Percentiles rank a stretch among this genome's conserved stretches.
Conservation (phyloP, 2,797 vertebrate species). For the Potorous gilbertii region DNA sequence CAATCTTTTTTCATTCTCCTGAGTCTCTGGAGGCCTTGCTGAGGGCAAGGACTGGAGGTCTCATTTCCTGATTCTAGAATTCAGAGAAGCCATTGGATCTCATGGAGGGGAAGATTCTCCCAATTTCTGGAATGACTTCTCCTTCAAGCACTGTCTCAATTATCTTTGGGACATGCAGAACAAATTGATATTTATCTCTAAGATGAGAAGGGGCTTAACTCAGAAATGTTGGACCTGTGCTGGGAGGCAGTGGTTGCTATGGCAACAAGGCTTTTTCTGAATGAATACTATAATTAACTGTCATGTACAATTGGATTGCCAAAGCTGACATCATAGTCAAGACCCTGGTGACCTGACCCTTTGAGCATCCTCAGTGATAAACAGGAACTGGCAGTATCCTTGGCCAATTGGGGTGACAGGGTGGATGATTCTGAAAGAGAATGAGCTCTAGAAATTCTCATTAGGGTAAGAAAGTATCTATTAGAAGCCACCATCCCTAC, state of each 20-base stretch:
- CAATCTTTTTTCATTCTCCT: not conserved
- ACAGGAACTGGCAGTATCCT: not conserved
- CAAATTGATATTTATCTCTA: conserved; percentile 50
- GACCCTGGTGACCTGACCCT: not conserved
- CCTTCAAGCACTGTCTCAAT: conserved; percentile 39
- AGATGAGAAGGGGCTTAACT: conserved; percentile 6
- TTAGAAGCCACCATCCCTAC: not conserved
- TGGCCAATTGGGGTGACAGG: not conserved
- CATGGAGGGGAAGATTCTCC: not conserved
- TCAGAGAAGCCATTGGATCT: not conserved
- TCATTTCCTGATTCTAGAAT: not conserved
- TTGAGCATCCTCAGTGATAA: conserved; percentile 40
- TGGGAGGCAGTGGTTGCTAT: conserved; percentile 52
- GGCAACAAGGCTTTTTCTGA: conserved; percentile 58
- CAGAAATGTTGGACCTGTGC: not conserved
- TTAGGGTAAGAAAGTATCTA: conserved; percentile 20
- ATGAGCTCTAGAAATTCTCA: conserved; percentile 3
- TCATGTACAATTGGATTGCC: conserved; percentile 38
- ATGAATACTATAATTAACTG: conserved; percentile 29
- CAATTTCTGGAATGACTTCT: conserved; percentile 13
- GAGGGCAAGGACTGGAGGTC: not conserved
- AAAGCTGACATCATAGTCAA: conserved; percentile 24
- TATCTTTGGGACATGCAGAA: conserved; percentile 21
- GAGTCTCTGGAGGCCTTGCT: not conserved
- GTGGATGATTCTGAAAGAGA: not conserved